Base-by-base conservation (phyloP, 2,113 vertebrate species). In the Scolopax mira region DNA sequence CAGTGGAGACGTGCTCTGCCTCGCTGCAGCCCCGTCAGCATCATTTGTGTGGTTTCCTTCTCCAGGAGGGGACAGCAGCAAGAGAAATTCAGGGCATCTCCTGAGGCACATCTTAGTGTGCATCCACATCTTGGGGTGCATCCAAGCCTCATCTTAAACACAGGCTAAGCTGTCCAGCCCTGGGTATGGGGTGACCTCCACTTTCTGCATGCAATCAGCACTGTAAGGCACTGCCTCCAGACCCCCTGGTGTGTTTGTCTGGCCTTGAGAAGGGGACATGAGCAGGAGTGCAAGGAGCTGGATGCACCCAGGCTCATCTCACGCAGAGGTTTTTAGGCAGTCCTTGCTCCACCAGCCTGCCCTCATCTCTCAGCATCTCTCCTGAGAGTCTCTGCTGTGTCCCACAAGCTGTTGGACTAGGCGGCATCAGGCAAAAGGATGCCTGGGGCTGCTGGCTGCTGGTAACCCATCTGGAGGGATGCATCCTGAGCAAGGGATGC, bases 71-170 rank as follows among this genome's bases (percentile, higher is more conserved):
- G 64, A 28, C 13, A 54, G 17, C 46, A 35, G 28, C 2, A 1
- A 15, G 9, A 79, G 27, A 58, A 79, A 71, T 23, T 35, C 27
- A 6, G 8, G 46, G n/a, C n/a, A 9, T 82, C 16, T 77, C 24
- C 15, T 5, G 18, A 18, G 18, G 8, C 12, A 12, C 2, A 1
- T 41, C 28, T 74, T 2, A 2, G 25, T 9, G 13, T 79, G 23
- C 9, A 42, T 30, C 33, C 24, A 8, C 39, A 35, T 39, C 23
- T 55, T 0, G 0, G 39, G 55, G 6, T 70, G 10, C 42, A 58
- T 28, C 41, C 46, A 61, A 88, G 71, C 52, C 46, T 49, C 0
- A 0, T 9, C 11, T 91, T 35, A 86, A 44, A 65, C 11, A 8
- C 49, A 60, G 25, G 17, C 37, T 42, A 44, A 66, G 31, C 46